Evolutionary conservation across 2,888 invertebrate genomes (phyloP).

Genomic region (Liposcelis brunnea): DNA sequence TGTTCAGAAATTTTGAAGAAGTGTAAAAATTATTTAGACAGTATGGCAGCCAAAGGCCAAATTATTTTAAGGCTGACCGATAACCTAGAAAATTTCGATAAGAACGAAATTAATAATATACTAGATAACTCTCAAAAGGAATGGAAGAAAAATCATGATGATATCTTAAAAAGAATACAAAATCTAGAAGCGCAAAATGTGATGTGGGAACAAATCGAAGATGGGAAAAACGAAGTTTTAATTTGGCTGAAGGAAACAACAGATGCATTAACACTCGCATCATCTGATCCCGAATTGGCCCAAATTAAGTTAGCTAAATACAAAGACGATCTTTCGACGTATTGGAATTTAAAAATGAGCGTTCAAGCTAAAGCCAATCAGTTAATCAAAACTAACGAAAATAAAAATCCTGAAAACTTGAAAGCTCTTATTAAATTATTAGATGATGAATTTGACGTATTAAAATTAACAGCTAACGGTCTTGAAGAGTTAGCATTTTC

Average conservation of each 20-base stretch:
- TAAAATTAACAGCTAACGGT: constrained; percentile 53
- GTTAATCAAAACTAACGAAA: constrained; percentile 55
- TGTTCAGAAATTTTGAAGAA: constrained; percentile 56
- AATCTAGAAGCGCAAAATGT: constrained; percentile 67
- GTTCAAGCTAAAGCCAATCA: constrained; percentile 66
- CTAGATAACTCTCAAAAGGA: constrained; percentile 36
- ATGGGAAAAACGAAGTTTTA: constrained; percentile 62
- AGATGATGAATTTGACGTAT: constrained; percentile 56
- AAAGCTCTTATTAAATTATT: constrained; percentile 46
- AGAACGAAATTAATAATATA: constrained; percentile 27
- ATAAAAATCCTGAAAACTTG: constrained; percentile 49
- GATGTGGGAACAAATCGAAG: constrained; percentile 87
- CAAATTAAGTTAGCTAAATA: constrained; percentile 65
- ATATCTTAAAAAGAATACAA: constrained; percentile 26
- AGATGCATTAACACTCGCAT: constrained; percentile 51
- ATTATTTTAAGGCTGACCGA: constrained; percentile 51
- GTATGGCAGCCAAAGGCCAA: constrained; percentile 58
- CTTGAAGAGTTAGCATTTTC: constrained; percentile 54
- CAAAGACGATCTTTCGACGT: constrained; percentile 66
- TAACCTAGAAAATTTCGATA: constrained; percentile 45
- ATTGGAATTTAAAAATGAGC: constrained; percentile 56
- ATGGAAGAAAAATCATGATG: constrained; percentile 29
- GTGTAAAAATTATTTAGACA: constrained; percentile 55
- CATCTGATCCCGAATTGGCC: constrained; percentile 64
- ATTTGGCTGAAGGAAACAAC: constrained; percentile 74